Evolutionary conservation across 2,888 invertebrate genomes (phyloP).

Genomic region (Volucella bombylans): DNA sequence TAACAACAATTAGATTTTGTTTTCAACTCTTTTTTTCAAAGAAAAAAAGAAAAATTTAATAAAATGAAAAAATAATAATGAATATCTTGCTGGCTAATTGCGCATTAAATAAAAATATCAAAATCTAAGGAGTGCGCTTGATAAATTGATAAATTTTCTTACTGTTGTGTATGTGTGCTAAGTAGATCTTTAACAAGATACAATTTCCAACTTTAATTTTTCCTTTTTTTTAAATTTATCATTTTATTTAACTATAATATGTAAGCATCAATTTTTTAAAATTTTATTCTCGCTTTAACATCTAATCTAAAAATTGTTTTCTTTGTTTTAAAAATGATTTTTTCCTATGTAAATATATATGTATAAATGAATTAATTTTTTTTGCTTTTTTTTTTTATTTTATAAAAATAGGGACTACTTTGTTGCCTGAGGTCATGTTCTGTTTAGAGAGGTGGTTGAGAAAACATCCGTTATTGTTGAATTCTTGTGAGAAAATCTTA

Average conservation of each 20-base stretch:
- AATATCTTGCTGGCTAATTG: slow-evolving; percentile 28
- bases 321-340: slow-evolving; percentile 16
- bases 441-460: slow-evolving; percentile 64
- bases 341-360: slow-evolving; percentile 60
- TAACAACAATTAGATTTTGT: slow-evolving; percentile 44
- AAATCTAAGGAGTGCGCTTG: slow-evolving; percentile 24
- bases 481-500: slow-evolving; percentile 31
- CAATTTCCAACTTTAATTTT: slow-evolving; percentile 34
- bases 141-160: neutral
- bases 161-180: neutral
- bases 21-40: slow-evolving; percentile 12
- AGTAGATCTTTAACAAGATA: slow-evolving; percentile 16
- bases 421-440: slow-evolving; percentile 69
- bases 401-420: slow-evolving; percentile 70
- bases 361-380: slow-evolving; percentile 46
- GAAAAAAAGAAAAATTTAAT: neutral
- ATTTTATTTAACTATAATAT: slow-evolving; percentile 64
- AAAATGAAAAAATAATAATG: slow-evolving; percentile 4
- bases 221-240: slow-evolving; percentile 22
- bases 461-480: slow-evolving; percentile 36
- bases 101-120: slow-evolving; percentile 22
- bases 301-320: slow-evolving; percentile 61
- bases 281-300: slow-evolving; percentile 48
- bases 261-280: slow-evolving; percentile 47
- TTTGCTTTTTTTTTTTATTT: slow-evolving; percentile 4